phyloP scores from a whole-genome alignment of 2,113 vertebrate genomes.

The Cinclus cinclus region DNA sequence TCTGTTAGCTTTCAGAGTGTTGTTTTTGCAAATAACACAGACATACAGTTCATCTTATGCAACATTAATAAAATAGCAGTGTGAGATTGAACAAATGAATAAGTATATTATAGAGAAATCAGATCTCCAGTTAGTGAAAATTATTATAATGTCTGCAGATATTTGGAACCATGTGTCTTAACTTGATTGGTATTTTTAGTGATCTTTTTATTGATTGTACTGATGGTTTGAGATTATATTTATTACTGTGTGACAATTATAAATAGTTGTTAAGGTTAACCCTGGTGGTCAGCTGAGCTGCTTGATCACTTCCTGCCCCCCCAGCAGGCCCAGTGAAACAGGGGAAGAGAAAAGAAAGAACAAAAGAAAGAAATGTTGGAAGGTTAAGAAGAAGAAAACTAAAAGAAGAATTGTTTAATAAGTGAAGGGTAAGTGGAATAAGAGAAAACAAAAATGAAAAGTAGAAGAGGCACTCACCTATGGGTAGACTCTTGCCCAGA shows the following conservation, averaged over 20 bases:
- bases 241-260: background rate
- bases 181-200: background rate
- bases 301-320: background rate
- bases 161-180: background rate
- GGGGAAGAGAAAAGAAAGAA: background rate
- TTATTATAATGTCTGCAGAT: background rate
- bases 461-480: background rate
- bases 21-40: background rate
- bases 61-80: background rate
- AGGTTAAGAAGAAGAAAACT: background rate
- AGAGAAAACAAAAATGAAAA: background rate
- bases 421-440: background rate
- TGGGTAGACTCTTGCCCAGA: rapidly evolving
- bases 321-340: background rate
- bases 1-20: background rate
- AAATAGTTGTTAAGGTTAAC: background rate
- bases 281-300: background rate
- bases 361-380: background rate
- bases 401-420: background rate
- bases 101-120: background rate
- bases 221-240: background rate
- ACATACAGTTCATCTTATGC: background rate
- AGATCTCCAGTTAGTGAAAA: background rate
- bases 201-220: background rate
- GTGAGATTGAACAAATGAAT: background rate